Conservation (phyloP, 2,888 invertebrate species). For the Latrodectus elegans region DNA sequence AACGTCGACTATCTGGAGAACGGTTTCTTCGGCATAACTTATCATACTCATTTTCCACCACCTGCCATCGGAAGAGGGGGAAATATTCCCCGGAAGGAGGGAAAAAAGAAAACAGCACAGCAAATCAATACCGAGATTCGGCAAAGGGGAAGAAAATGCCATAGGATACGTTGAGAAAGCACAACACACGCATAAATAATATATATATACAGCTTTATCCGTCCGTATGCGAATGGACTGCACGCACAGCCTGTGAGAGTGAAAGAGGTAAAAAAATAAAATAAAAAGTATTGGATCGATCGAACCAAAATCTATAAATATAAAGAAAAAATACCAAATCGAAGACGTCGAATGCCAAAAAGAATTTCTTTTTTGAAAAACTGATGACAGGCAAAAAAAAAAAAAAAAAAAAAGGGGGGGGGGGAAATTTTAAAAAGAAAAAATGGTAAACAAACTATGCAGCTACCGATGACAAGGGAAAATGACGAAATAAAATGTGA, state of each 20-base stretch:
- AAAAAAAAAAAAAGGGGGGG: slow-evolving; percentile 10
- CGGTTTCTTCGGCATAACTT: slow-evolving; percentile 26
- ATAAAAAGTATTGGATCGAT: not conserved
- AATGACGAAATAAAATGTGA: slow-evolving; percentile 23
- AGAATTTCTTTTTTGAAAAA: not conserved
- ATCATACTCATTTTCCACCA: not conserved
- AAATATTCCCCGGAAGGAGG: not conserved
- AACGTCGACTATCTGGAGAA: not conserved
- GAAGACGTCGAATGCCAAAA: not conserved
- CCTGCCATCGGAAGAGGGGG: not conserved
- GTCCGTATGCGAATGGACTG: not conserved
- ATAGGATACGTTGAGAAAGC: too few relatives aligned
- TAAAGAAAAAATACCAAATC: not conserved
- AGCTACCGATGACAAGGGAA: not conserved
- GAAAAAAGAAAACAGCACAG: not conserved
- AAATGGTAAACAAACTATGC: too few relatives aligned
- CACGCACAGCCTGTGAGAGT: not conserved
- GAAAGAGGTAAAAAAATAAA: not conserved
- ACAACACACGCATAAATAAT: too few relatives aligned
- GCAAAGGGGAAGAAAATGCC: too few relatives aligned
- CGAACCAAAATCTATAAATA: not conserved
- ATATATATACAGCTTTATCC: not conserved
- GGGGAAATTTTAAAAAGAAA: not conserved
- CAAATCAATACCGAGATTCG: not conserved
- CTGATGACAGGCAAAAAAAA: not conserved